Evolutionary conservation across 2,113 vertebrate species (phyloP).

Genomic region (Stomatorhinus ivindoensis): DNA sequence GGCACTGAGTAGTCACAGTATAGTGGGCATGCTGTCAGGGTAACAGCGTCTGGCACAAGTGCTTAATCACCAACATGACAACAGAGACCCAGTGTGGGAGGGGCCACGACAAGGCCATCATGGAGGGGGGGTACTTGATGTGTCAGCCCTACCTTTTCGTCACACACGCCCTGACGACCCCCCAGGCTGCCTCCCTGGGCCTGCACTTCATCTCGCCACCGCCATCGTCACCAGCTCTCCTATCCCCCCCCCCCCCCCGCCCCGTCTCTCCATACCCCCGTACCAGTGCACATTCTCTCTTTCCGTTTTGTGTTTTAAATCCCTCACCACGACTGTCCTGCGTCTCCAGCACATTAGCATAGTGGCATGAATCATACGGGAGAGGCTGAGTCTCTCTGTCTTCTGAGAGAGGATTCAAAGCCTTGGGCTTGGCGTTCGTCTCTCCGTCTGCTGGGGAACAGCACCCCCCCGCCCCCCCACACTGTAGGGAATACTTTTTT

Average conservation of each 20-base stretch:
- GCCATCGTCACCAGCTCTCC: not conserved
- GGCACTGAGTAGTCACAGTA: not conserved
- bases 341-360: not conserved
- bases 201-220: not conserved
- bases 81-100: not conserved
- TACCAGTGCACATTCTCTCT: not conserved
- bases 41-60: conserved; percentile 17
- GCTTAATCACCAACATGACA: conserved; percentile 11
- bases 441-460: not conserved
- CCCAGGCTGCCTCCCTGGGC: not conserved
- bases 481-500: not conserved
- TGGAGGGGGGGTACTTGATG: not conserved
- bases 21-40: conserved; percentile 3
- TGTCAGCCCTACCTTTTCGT: not conserved
- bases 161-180: not conserved
- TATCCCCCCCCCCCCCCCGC: too few species aligned
- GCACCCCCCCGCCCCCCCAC: not conserved
- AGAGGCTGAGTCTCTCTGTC: not conserved
- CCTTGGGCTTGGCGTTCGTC: not conserved
- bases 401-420: not conserved
- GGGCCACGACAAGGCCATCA: not conserved
- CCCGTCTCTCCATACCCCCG: not conserved
- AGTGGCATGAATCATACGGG: not conserved
- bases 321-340: not conserved
- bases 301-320: not conserved